Evolutionary conservation across 2,113 vertebrate species (phyloP).

Genomic region (Lipophrys pholis): DNA sequence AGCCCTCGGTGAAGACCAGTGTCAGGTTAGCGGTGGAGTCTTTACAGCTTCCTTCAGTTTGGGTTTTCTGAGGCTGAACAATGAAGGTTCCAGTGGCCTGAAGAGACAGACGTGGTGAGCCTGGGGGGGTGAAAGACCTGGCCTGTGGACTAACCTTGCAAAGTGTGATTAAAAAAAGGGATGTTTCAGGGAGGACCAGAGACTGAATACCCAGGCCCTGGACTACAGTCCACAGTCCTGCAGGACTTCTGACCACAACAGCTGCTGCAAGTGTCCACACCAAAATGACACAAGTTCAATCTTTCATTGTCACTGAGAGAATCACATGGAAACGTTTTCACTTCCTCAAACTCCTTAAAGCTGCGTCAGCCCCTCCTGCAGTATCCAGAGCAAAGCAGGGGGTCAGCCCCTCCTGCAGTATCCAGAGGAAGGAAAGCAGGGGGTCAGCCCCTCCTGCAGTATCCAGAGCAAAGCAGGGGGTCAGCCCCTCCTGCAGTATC

Average conservation of each 20-base stretch:
- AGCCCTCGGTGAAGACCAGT: constrained; percentile 58
- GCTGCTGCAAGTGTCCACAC: background rate
- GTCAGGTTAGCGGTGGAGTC: constrained; percentile 11
- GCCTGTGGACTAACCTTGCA: background rate
- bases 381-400: too few species aligned
- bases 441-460: too few species aligned
- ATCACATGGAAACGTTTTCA: constrained; percentile 15
- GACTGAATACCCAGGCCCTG: too few species aligned
- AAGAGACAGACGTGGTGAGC: background rate
- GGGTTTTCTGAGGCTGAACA: constrained; percentile 58
- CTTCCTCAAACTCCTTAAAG: constrained; percentile 34
- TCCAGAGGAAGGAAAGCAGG: too few species aligned
- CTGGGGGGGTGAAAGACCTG: background rate
- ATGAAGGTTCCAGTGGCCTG: constrained; percentile 65
- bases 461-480: too few species aligned
- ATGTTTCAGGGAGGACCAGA: too few species aligned
- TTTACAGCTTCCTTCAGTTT: background rate
- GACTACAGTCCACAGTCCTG: background rate
- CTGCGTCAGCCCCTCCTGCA: too few species aligned
- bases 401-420: too few species aligned
- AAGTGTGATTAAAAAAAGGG: too few species aligned
- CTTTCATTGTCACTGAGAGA: background rate
- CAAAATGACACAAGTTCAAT: background rate
- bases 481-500: too few species aligned
- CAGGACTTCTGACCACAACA: background rate